Conservation (phyloP, 2,113 vertebrate genomes). For the Trichechus manatus region DNA sequence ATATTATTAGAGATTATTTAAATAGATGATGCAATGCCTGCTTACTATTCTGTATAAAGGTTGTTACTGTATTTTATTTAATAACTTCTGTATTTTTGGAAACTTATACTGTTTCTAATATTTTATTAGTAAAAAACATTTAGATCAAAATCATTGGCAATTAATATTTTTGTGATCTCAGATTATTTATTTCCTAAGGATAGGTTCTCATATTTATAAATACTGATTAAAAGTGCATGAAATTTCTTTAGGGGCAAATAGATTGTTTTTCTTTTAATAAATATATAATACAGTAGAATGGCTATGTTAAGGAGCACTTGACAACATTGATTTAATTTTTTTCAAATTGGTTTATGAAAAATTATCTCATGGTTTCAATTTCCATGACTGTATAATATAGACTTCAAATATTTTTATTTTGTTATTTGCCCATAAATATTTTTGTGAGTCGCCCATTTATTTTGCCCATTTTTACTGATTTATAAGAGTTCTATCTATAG, state of each 20-base stretch:
- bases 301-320: neutral
- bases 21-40: neutral
- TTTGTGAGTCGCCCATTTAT: too few relatives aligned
- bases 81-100: neutral
- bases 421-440: too few relatives aligned
- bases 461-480: too few relatives aligned
- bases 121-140: neutral
- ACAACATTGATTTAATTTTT: neutral
- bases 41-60: neutral
- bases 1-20: neutral
- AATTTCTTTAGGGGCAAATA: neutral
- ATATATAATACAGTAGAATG: neutral
- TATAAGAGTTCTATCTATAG: too few relatives aligned
- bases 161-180: neutral
- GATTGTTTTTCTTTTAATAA: neutral
- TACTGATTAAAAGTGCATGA: neutral
- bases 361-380: neutral
- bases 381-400: too few relatives aligned
- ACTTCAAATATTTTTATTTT: too few relatives aligned
- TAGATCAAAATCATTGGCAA: neutral
- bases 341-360: neutral
- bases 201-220: neutral
- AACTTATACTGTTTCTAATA: neutral
- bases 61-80: constrained; percentile 6
- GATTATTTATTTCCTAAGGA: neutral